Evolutionary conservation across 2,113 vertebrate genomes (phyloP), one percentile per base, ranked within the genome.

Genomic region (Pithys albifrons): DNA sequence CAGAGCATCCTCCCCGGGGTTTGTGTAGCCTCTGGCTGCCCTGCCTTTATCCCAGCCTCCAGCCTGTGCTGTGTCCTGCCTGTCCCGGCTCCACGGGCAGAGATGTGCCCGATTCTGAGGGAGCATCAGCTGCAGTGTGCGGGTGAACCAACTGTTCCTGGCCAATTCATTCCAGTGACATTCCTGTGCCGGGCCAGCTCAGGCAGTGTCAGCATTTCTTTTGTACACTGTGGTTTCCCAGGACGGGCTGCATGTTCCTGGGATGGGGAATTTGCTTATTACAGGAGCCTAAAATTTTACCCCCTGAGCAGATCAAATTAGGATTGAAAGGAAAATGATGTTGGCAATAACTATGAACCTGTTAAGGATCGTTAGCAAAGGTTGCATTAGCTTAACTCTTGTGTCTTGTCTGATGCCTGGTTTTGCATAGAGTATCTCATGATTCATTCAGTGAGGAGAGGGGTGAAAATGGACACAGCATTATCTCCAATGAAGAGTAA

Each of bases 141-240:
- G 72, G 41, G 51, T 92, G 65, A 70, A 75, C 58, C 90, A 12
- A 27, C 57, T 45, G 39, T 9, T 88, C 54, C 2, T 0, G 27
- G 80, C 84, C 73, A 86, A 59, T 87, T 82, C 74, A 43, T 71
- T 71, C 80, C 92, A 71, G 43, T 8, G 7, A 54, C 91, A 79
- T 92, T 95, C 64, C 80, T 94, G 24, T 51, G 59, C 78, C 52
- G 89, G 91, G 87, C 64, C 52, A 24, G 59, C 93, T 88, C 12
- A 37, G 82, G 48, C 93, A 64, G 20, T 9, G 70, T 96, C 89
- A 96, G 81, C 77, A 45, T 66, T 97, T 96, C 81, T 87, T 88
- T 96, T 97, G 61, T 83, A 86, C 96, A 49, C 78, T 43, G 31
- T 2, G 6, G 39, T 51, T 95, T 75, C 69, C 87, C 91, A 70